A percentile compares a stretch with the other conserved stretches of the same genome.
phyloP scores from a whole-genome alignment of 2,888 invertebrate species.

The Chrysolina oricalcia region DNA sequence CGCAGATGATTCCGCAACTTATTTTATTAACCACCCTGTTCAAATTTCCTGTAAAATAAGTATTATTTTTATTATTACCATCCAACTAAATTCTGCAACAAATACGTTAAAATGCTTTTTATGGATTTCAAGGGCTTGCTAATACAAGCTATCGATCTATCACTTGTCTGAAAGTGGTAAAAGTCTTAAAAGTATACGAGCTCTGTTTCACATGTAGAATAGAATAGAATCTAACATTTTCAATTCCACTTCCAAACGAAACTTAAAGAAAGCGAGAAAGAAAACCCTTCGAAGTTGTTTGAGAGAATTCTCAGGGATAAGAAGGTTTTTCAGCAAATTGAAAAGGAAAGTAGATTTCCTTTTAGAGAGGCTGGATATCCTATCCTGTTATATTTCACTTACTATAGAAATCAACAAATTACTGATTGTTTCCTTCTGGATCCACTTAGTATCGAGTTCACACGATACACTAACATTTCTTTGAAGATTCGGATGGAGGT shows the following conservation, averaged over 20 bases:
- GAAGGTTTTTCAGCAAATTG: conserved; percentile 1
- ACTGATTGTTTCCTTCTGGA: not conserved
- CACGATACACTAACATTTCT: too few species aligned
- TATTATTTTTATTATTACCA: too few species aligned
- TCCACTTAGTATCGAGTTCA: not conserved
- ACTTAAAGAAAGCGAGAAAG: not conserved
- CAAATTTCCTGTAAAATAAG: too few species aligned
- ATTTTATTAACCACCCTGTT: too few species aligned
- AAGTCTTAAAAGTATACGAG: not conserved
- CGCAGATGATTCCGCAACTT: too few species aligned
- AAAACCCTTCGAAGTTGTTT: conserved; percentile 1
- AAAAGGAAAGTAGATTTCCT: not conserved
- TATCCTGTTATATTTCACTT: not conserved
- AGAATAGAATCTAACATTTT: not conserved
- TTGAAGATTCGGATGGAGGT: too few species aligned
- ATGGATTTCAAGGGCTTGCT: too few species aligned
- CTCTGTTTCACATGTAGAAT: not conserved
- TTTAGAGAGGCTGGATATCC: not conserved
- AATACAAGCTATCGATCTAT: too few species aligned
- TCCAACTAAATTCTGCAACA: too few species aligned
- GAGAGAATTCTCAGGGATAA: not conserved
- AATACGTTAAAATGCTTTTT: too few species aligned
- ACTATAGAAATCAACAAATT: not conserved
- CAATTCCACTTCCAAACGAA: not conserved
- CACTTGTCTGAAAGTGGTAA: too few species aligned